Evolutionary conservation across 2,797 vertebrate species (phyloP).

Genomic region (Aphelocoma californica): DNA sequence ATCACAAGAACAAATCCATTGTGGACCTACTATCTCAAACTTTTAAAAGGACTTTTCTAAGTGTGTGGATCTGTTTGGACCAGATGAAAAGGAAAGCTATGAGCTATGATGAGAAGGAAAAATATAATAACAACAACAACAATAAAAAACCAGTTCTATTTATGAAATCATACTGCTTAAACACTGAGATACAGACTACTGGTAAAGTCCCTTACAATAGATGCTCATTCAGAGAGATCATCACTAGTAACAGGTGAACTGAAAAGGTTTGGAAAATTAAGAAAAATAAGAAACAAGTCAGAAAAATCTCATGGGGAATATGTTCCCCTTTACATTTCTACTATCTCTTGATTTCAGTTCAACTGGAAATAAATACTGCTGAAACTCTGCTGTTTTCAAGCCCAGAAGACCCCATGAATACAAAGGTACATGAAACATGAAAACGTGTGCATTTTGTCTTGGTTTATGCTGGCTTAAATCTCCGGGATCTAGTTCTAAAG

Average conservation of each 20-base stretch:
- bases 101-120: slow-evolving; percentile 21
- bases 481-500: not conserved
- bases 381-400: not conserved
- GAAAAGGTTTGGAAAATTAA: not conserved
- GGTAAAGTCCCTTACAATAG: slow-evolving; percentile 23
- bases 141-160: not conserved
- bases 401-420: not conserved
- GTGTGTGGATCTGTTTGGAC: slow-evolving; percentile 25
- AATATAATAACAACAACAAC: not conserved
- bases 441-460: not conserved
- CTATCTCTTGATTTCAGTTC: not conserved
- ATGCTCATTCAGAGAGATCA: not conserved
- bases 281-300: slow-evolving; percentile 2
- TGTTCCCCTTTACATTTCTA: not conserved
- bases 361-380: slow-evolving; percentile 5
- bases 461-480: not conserved
- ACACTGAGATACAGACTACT: slow-evolving; percentile 5
- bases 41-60: slow-evolving; percentile 6
- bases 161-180: slow-evolving; percentile 33
- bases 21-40: not conserved
- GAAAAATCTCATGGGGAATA: slow-evolving; percentile 1
- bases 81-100: slow-evolving; percentile 48
- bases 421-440: not conserved
- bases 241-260: slow-evolving; percentile 31
- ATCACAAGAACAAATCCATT: slow-evolving; percentile 43